Evolutionary conservation across 2,113 vertebrate species (phyloP).

Genomic region (Elephas maximus): DNA sequence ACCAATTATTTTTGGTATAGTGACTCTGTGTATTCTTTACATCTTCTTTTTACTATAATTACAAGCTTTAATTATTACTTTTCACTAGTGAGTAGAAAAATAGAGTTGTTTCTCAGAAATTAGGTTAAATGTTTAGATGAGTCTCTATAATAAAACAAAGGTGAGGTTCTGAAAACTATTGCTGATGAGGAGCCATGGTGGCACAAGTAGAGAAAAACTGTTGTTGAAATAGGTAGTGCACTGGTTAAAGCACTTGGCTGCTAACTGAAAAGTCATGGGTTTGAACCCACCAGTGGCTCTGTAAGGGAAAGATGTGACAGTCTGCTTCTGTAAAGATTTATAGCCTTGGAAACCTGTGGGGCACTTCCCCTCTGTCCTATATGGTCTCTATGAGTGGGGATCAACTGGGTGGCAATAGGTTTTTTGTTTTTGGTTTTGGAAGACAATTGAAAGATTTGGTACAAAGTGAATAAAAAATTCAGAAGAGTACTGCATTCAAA

Average conservation of each 20-base stretch:
- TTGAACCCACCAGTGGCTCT: too few species aligned
- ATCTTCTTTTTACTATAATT: not conserved
- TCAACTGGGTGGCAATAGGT: not conserved
- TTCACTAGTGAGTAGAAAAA: conserved; percentile 22
- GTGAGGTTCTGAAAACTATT: conserved; percentile 9
- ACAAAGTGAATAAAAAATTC: conserved; percentile 19
- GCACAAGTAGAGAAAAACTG: not conserved
- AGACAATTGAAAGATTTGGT: not conserved
- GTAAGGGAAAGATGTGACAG: too few species aligned
- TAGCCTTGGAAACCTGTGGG: too few species aligned
- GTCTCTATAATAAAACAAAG: conserved; percentile 32
- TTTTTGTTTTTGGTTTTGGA: not conserved
- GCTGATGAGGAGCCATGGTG: too few species aligned
- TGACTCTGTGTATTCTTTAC: too few species aligned
- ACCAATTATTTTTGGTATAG: too few species aligned
- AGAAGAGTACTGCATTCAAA: not conserved
- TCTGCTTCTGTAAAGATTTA: too few species aligned
- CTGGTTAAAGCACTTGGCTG: too few species aligned
- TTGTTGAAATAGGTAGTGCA: not conserved
- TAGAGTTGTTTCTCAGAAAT: conserved; percentile 20
- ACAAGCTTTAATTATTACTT: conserved; percentile 42
- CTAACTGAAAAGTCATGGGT: too few species aligned
- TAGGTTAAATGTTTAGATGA: conserved; percentile 42
- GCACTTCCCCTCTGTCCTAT: too few species aligned
- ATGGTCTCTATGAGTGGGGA: too few species aligned